Evolutionary conservation across 2,113 vertebrate genomes (phyloP).

Genomic region (Erpornis zantholeuca): DNA sequence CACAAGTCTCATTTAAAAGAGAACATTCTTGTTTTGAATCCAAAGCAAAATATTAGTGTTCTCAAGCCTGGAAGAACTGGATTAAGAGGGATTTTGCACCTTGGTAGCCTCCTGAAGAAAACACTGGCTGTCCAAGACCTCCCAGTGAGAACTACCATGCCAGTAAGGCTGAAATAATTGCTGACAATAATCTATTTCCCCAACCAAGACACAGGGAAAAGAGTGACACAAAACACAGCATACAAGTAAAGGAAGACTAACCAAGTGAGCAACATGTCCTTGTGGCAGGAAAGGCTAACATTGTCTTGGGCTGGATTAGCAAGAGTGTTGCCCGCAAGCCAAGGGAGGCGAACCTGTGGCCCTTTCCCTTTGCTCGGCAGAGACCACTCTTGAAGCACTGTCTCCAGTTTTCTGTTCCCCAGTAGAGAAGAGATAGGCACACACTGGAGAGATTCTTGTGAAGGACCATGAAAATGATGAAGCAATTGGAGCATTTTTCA

Average conservation of each 20-base stretch:
- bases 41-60: not conserved
- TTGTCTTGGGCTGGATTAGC: not conserved
- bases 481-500: not conserved
- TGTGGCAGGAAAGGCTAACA: not conserved
- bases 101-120: not conserved
- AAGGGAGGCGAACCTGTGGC: not conserved
- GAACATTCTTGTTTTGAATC: not conserved
- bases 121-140: not conserved
- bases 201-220: not conserved
- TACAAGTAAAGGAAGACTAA: not conserved
- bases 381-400: not conserved
- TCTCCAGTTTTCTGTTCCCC: not conserved
- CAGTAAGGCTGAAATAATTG: not conserved
- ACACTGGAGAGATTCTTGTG: not conserved
- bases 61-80: not conserved
- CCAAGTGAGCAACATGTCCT: rapidly evolving
- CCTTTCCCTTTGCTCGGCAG: not conserved
- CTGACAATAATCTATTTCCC: not conserved
- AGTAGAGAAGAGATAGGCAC: not conserved
- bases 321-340: not conserved
- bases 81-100: not conserved
- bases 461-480: not conserved
- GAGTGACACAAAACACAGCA: not conserved
- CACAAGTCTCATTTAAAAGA: not conserved
- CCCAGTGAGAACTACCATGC: not conserved